Base-by-base conservation (phyloP, 2,888 invertebrate genomes). In the Gastracanthus pulcherrimus region DNA sequence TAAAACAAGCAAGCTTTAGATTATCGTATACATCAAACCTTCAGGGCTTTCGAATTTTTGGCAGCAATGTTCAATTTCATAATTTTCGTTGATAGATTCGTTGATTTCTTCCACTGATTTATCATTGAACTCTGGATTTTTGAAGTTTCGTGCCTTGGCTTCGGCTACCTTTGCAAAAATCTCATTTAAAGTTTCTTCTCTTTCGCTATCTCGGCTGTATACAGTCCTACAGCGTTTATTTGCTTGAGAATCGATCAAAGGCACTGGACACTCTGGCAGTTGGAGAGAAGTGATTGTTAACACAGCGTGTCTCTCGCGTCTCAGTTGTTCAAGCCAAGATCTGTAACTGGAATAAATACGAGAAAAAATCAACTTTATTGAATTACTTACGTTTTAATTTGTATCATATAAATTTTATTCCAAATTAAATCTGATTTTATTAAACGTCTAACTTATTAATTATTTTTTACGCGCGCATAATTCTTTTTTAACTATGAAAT, bases 211-310 rank as follows among this genome's bases (percentile, higher is more conserved):
- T 16, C 69, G 62, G 23, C 31, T 60, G n/a, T 45, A 75, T 81
- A 67, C 85, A 82, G 45, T 84, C 85, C 36, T 80, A 72, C 70
- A 82, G 13, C 89, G 87, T 0, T 86, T 86, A 60, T 86, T 88
- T 11, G 87, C 86, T 77, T 88, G 89, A 0, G 87, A 90, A 23
- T 90, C 89, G 82, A 90, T 89, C 84, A 90, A 76, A 11, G 90
- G 90, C 51, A 90, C 86, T 60, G 90, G 87, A 51, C 87, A 89
- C 58, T 90, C 89, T 34, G 90, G 90, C 55, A 90, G 86, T 77
- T 90, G 87, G 74, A 90, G 77, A 2, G 90, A 90, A 55, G 89
- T 89, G 80, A 90, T 89, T 76, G 90, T 90, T 72, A 90, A 84
- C 80, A 89, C 88, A 5, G 90, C 87, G 9, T 88, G 89, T 7